Evolutionary conservation across 2,113 vertebrate genomes (phyloP), one percentile per base, ranked within the genome.

Genomic region (Coptodon bakossiorum): DNA sequence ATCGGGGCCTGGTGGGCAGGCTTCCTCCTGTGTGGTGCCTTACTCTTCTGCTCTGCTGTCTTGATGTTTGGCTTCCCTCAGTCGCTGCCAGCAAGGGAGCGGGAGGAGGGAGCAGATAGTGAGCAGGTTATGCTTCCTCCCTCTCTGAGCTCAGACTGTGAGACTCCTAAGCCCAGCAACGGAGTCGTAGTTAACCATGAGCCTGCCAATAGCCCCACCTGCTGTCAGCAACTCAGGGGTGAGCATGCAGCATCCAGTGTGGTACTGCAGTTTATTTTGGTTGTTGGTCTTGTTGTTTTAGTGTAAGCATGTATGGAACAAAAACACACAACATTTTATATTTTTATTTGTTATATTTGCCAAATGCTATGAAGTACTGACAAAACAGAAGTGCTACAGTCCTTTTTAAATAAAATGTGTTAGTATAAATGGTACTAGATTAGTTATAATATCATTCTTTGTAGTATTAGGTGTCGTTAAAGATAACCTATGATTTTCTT

Each of bases 1-100:
- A 99, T 99, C 2, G 99, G 99, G 78, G 99, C 98, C 14, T 99
- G 99, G 99, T 99, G 99, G 99, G 98, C 96, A 1, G 98, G 99
- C 93, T 99, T 99, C 94, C 98, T 99, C 91, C 97, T 99, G 89
- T 99, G 98, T 5, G 98, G 98, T 96, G 99, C 97, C 97, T 98
- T 99, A 96, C 98, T 99, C 90, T 99, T 99, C 94, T 98, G 97
- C 97, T 99, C 98, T 0, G 97, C 99, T 56, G 95, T 99, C 90
- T 93, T 97, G 31, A 99, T 99, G 99, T 99, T 99, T 5, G 98
- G 98, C 40, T 99, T 99, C 93, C 99, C 99, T 6, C 97, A 99
- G 95, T 98, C 98, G 3, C 96, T 99, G 93, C 94, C 97, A 9
- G 91, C 87, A 0, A 95, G 87, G 79, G 86, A 97, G 1, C 45